Conservation (phyloP, 92 coral and sea anemone genomes). For the Porites lobata region DNA sequence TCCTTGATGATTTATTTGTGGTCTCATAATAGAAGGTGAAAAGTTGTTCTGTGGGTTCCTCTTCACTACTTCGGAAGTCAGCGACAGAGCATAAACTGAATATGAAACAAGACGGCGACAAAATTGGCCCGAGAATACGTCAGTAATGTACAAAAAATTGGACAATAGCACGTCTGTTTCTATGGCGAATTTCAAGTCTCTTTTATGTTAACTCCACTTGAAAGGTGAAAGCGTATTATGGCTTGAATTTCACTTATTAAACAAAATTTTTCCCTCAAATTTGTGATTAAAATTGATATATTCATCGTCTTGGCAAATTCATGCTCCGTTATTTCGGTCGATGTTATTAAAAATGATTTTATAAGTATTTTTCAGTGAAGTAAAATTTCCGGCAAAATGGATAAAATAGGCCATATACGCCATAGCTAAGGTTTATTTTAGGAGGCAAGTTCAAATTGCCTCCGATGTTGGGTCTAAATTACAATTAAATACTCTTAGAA, state of each 20-base stretch:
- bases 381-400: not conserved
- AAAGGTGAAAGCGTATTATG: conserved; percentile 35
- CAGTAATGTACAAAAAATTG: conserved; percentile 5
- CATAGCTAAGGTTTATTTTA: not conserved
- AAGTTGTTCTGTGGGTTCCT: conserved; percentile 44
- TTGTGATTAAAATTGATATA: not conserved
- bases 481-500: not conserved
- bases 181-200: conserved; percentile 31
- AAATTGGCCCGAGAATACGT: not conserved
- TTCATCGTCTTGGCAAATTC: not conserved
- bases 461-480: conserved; percentile 16
- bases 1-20: conserved; percentile 88
- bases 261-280: conserved; percentile 34
- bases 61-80: conserved; percentile 69
- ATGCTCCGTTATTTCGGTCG: conserved; percentile 1
- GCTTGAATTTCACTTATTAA: conserved; percentile 35
- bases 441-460: conserved; percentile 8
- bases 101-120: conserved; percentile 22
- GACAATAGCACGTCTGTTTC: conserved; percentile 23
- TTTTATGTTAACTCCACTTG: conserved; percentile 45
- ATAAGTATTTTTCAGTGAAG: not conserved
- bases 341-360: not conserved
- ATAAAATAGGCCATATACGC: not conserved
- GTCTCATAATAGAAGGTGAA: conserved; percentile 71
- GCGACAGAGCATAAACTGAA: conserved; percentile 44